Base-by-base conservation (phyloP, 2,888 invertebrate genomes). In the Drosophila maculinotata region DNA sequence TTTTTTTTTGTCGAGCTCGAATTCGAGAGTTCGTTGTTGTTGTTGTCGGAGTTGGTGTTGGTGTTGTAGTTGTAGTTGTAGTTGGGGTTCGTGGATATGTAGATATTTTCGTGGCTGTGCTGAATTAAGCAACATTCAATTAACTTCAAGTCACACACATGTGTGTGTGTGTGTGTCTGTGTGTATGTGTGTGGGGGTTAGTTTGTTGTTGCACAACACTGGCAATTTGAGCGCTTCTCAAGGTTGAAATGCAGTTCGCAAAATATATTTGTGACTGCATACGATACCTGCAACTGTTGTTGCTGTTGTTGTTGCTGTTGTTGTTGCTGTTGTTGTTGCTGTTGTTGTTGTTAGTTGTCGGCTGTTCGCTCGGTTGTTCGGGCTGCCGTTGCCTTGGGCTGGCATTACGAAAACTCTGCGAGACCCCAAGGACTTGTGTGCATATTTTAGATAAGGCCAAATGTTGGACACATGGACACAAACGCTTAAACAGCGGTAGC, bases 381-480 rank as follows among this genome's bases (percentile, higher is more conserved):
- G 30, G 54, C 51, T 51, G 42, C 57, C 38, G 66, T 79, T 74
- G 59, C 85, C 85, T 86, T 81, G 86, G 69, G 38, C 30, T 63
- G 68, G 65, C 73, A 72, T 86, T 87, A 78, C 81, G 78, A 80
- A 67, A 76, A 84, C 75, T 84, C 60, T 66, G 76, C 68, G 74
- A 81, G 84, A 41, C 33, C 64, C 62, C 81, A 87, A 88, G 86
- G 78, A 69, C 80, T 76, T 66, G 59, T 71, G 78, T 80, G 79
- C 84, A 88, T 87, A 88, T 86, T 84, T 86, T 68, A 87, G 88
- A 84, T 84, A 88, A 87, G 84, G 88, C 77, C 88, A 87, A 79
- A 79, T 77, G 80, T 69, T 79, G 82, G 68, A 74, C 74, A 58
- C 57, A 62, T 63, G 47, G 47, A 53, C 45, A 9, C 23, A 14